These are phyloP conservation scores for Noctua janthe DNA, from an alignment of 2,888 invertebrate species.

Conservation along the genomic window DNA sequence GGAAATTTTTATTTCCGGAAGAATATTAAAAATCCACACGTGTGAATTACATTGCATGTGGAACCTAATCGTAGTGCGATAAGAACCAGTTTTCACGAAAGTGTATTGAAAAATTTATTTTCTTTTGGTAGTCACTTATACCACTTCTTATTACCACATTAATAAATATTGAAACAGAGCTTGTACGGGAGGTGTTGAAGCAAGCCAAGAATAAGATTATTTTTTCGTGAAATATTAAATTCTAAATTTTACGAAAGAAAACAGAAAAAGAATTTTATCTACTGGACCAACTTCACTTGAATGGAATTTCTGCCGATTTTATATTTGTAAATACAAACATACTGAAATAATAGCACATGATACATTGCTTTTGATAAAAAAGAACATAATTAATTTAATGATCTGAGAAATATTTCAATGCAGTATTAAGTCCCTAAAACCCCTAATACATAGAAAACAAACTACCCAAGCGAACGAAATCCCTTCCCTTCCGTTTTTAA, in stretches of 20 bases:
- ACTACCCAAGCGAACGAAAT: constrained; percentile 67
- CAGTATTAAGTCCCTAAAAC: constrained; percentile 19
- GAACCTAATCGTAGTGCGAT: no score
- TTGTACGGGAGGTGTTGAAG: not conserved
- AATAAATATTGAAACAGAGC: no score
- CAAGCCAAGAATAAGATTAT: not conserved
- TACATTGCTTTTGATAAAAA: not conserved
- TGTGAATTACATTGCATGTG: no score
- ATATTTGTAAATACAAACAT: not conserved
- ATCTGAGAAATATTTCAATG: constrained; percentile 35
- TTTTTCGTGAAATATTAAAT: not conserved
- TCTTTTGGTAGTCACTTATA: not conserved
- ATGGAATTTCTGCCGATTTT: not conserved
- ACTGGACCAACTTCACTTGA: no score
- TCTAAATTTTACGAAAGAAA: not conserved
- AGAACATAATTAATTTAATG: constrained; percentile 30
- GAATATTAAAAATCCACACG: no score
- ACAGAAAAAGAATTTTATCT: no score
- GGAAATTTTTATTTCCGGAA: no score
- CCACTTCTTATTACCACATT: not conserved
- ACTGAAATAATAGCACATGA: not conserved
- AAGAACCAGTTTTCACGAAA: no score
- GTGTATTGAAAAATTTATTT: not conserved
- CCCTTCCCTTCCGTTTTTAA: constrained; percentile 73
- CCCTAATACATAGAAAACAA: constrained; percentile 64